These are phyloP conservation scores for Streptopelia turtur DNA, from an alignment of 2,797 vertebrate species.

Conservation along the genomic window DNA sequence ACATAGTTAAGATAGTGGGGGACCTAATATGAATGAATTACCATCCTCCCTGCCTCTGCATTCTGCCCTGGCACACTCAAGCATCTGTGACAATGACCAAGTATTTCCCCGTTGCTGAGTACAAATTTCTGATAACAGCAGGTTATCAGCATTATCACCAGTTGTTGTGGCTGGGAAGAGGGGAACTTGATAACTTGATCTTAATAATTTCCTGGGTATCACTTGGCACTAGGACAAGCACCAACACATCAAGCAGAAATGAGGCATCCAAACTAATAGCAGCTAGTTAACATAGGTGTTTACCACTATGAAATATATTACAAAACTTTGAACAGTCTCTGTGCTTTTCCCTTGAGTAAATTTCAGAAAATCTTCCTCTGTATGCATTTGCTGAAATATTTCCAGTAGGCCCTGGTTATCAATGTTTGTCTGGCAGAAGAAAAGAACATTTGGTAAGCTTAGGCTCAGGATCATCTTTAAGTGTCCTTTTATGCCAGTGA, in stretches of 20 bases:
- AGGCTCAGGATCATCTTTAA: not conserved
- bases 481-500: not conserved
- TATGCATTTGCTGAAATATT: not conserved
- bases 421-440: fast-evolving
- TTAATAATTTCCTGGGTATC: not conserved
- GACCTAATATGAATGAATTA: not conserved
- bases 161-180: not conserved
- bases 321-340: not conserved
- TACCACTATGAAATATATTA: not conserved
- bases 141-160: not conserved
- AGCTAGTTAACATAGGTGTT: not conserved
- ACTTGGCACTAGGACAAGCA: not conserved
- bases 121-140: not conserved
- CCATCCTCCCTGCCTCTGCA: not conserved
- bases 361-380: not conserved
- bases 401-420: not conserved
- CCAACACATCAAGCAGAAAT: not conserved
- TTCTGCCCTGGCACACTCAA: not conserved
- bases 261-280: too few relatives aligned
- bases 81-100: fast-evolving
- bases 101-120: not conserved
- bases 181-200: not conserved
- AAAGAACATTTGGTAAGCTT: not conserved
- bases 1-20: not conserved
- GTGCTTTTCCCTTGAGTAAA: not conserved